Evolutionary conservation across 2,888 invertebrate species (phyloP), one percentile per base, ranked within the genome.

Genomic region (Cartodere bifasciata): DNA sequence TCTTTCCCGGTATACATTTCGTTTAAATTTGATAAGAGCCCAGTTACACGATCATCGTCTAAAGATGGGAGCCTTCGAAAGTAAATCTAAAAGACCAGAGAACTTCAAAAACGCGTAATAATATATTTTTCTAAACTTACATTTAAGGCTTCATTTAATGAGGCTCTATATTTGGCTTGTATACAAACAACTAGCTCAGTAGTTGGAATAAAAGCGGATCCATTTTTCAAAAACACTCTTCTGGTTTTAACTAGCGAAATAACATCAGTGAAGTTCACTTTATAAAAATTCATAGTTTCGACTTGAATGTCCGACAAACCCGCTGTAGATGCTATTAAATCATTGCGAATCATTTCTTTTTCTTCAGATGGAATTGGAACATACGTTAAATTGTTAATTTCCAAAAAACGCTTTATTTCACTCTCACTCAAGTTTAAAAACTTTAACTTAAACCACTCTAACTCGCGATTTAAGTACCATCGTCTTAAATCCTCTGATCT

Each of bases 401-500:
- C 63, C 36, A 90, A 65, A 49, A 88, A 82, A 24, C 64, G 56
- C 31, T 70, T 68, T 4, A 82, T 67, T 13, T 70, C 68, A 44
- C 77, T 75, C 24, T 63, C 58, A 33, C 65, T 68, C 33, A 65
- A 60, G 31, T 65, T 67, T 48, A 82, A 64, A 54, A 86, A 84
- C 49, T 81, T 72, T 53, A 81, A 72, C 52, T 76, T 77, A 50
- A 98, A 94, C 31, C 94, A 65, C 50, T 97, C 95, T 37, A 84
- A 58, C 65, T 98, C 98, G 42, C 86, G 75, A 12, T 72, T 63
- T 9, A 92, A 63, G 53, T 92, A 91, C 95, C 97, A 97, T 35
- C 68, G 71, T 16, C 83, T 67, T 20, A 88, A 63, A 32, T 94
- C 91, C 42, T 85, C 83, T 13, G 80, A 78, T 48, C 83, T 71